Evolutionary conservation across 2,888 invertebrate genomes (phyloP).

Genomic region (Agrochola lota): DNA sequence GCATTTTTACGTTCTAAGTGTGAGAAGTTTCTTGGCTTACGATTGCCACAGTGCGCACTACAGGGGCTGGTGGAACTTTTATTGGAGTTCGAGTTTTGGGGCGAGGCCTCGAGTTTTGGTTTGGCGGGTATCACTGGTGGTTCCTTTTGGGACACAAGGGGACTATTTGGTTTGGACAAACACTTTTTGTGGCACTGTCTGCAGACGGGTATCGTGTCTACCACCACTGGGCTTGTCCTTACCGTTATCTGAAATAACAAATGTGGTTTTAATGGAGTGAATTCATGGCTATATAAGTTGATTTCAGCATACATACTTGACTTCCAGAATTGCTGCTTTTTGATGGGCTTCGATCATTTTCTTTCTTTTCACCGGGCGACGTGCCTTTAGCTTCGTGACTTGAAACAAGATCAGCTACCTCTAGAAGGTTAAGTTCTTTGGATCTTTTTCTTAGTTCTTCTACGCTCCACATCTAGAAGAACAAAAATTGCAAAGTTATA

Average conservation of each 20-base stretch:
- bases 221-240: slow-evolving; percentile 93
- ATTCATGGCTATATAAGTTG: neutral
- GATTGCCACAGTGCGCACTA: slow-evolving; percentile 84
- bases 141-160: slow-evolving; percentile 87
- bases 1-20: slow-evolving; percentile 88
- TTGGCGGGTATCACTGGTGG: slow-evolving; percentile 78
- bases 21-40: slow-evolving; percentile 82
- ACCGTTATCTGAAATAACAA: slow-evolving; percentile 92
- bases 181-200: slow-evolving; percentile 95
- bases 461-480: slow-evolving; percentile 91
- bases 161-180: slow-evolving; percentile 90
- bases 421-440: slow-evolving; percentile 92
- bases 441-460: slow-evolving; percentile 93
- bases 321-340: slow-evolving; percentile 95
- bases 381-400: slow-evolving; percentile 79
- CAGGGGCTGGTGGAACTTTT: slow-evolving; percentile 84
- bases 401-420: slow-evolving; percentile 84
- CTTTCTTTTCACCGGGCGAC: slow-evolving; percentile 85
- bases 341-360: slow-evolving; percentile 92
- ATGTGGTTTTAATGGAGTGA: slow-evolving; percentile 24
- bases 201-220: slow-evolving; percentile 94
- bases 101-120: slow-evolving; percentile 82
- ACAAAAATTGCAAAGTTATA: neutral
- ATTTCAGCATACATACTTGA: slow-evolving; percentile 90
- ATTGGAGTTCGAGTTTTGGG: slow-evolving; percentile 83